Evolutionary conservation across 2,888 invertebrate species (phyloP), one percentile per base, ranked within the genome.

Genomic region (Thumatha senex): DNA sequence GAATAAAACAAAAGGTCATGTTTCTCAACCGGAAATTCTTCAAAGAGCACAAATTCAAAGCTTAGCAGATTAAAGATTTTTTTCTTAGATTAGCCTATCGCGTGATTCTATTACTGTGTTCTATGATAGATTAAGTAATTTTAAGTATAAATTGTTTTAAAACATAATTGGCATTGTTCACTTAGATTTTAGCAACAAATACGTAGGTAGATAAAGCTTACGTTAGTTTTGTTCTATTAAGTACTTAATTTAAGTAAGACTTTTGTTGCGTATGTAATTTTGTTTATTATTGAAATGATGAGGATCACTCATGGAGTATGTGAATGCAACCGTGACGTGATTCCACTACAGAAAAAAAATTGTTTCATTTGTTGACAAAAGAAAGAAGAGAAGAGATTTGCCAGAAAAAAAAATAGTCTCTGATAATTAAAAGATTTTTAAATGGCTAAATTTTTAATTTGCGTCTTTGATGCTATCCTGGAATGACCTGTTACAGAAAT

Each of bases 61-160:
- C 36, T 45, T 38, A 31, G n/a, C 9, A 38, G 12, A 12, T 36
- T 31, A 40, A 15, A 40, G 45, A 34, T 38, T 29, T 13, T 34
- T 44, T 18, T 12, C 38, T 44, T 47, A 59, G 56, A 65, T 62
- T 58, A 65, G 49, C 55, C 55, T 43, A 56, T 64, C 54, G 63
- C 63, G 59, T 63, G 59, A 54, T 59, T 52, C 56, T 50, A 62
- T 58, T 62, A 43, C 56, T 42, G 49, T 51, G 38, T 30, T 47
- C 11, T 33, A 38, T 33, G 1, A 18, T 43, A 39, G 36, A 38
- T 48, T 12, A 15, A 48, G 38, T 18, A 36, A 42, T 18, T 42
- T 41, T 3, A 40, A n/a, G 15, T 41, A n/a, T 41, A n/a, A 41
- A 33, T 41, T 29, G 38, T 30, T 46, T n/a, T 38, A 8, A 15